A percentile compares a stretch with the other conserved stretches of the same genome.
These are phyloP conservation scores for Xylota sylvarum DNA, from an alignment of 2,888 invertebrate genomes.

Conservation along the genomic window DNA sequence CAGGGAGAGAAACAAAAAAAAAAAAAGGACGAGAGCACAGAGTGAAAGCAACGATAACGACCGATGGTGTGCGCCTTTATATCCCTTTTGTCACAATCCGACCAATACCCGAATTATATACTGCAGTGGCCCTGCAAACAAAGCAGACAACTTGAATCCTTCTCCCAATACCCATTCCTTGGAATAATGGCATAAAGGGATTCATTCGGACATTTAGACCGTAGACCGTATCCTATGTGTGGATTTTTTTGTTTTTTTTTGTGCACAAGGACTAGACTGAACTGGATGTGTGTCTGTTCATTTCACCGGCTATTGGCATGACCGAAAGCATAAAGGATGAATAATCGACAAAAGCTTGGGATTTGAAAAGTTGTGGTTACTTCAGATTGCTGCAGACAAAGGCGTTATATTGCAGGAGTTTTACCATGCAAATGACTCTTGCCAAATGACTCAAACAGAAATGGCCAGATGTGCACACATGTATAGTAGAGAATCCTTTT, in stretches of 20 bases:
- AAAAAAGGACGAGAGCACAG: not conserved
- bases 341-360: constrained; percentile 63
- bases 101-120: constrained; percentile 43
- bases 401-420: constrained; percentile 34
- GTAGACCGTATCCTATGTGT: constrained; percentile 18
- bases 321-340: constrained; percentile 54
- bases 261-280: constrained; percentile 32
- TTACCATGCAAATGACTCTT: constrained; percentile 64
- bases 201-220: constrained; percentile 54
- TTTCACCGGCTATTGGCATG: constrained; percentile 60
- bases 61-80: constrained; percentile 39
- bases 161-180: constrained; percentile 33
- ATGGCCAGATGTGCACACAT: not conserved
- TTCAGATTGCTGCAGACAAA: constrained; percentile 56
- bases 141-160: constrained; percentile 69
- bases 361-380: constrained; percentile 34
- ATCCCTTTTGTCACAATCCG: constrained; percentile 51
- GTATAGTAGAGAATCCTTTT: not conserved
- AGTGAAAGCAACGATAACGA: constrained; percentile 35
- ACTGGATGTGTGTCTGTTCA: constrained; percentile 39
- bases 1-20: no score
- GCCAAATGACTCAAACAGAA: constrained; percentile 25
- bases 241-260: constrained; percentile 15
- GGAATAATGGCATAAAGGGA: constrained; percentile 69
- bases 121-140: constrained; percentile 43